These are phyloP conservation scores for Anseranas semipalmata DNA, from an alignment of 2,113 vertebrate genomes.

Conservation along the genomic window DNA sequence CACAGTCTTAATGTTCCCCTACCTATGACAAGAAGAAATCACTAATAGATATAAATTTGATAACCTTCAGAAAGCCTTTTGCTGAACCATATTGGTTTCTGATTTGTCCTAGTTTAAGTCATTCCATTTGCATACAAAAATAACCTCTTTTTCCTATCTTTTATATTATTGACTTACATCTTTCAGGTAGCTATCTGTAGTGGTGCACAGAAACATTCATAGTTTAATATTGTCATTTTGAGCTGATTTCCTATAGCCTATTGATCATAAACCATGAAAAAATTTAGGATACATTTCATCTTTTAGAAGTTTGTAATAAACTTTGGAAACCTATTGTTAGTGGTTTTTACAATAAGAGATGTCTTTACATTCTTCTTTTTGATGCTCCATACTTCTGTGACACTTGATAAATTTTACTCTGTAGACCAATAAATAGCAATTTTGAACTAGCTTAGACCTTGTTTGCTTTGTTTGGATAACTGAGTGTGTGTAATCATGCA, in stretches of 20 bases:
- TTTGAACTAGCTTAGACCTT: conserved; percentile 11
- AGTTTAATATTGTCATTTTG: conserved; percentile 49
- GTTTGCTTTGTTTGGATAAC: conserved; percentile 43
- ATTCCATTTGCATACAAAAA: conserved; percentile 63
- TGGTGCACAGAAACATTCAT: conserved; percentile 39
- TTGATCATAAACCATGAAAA: conserved; percentile 46
- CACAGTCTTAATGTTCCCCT: neutral
- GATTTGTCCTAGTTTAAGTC: conserved; percentile 44
- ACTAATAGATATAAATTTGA: conserved; percentile 50
- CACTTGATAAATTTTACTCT: conserved; percentile 17
- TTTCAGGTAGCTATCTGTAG: conserved; percentile 59
- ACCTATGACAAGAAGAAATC: neutral
- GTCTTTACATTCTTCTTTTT: neutral
- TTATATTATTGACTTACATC: conserved; percentile 60
- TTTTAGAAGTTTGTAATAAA: conserved; percentile 39
- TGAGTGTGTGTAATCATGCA: neutral
- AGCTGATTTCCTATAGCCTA: conserved; percentile 39
- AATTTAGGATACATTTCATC: conserved; percentile 11
- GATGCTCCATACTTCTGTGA: neutral
- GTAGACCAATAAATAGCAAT: neutral
- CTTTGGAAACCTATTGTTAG: neutral
- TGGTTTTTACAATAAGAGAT: neutral
- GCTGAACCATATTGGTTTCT: neutral
- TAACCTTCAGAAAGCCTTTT: conserved; percentile 48
- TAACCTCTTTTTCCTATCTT: conserved; percentile 53